Evolutionary conservation across 2,797 vertebrate species (phyloP).

Genomic region (Pterois miles): DNA sequence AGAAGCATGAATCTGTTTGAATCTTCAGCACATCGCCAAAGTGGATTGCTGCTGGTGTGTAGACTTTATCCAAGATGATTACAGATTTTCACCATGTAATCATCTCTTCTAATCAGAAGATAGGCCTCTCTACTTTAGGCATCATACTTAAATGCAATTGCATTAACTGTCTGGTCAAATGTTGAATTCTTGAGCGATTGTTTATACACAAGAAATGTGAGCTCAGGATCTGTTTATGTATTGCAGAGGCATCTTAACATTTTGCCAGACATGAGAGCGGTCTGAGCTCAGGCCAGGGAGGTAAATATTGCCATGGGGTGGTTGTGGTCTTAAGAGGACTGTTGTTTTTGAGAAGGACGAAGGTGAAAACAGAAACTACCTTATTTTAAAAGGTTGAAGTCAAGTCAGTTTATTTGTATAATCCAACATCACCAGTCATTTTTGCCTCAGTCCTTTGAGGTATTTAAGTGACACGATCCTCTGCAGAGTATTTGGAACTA

Average conservation of each 20-base stretch:
- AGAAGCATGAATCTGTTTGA: conserved; percentile 15
- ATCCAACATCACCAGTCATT: too few relatives aligned
- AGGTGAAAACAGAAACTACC: conserved; percentile 6
- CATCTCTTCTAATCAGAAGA: conserved; percentile 39
- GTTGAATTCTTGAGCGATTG: conserved; percentile 25
- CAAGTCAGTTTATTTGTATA: too few relatives aligned
- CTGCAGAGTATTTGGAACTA: conserved; percentile 14
- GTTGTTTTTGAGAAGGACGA: neutral
- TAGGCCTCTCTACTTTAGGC: conserved; percentile 24
- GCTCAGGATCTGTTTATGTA: conserved; percentile 47
- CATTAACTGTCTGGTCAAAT: conserved; percentile 27
- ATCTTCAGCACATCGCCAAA: conserved; percentile 13
- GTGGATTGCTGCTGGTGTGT: conserved; percentile 14
- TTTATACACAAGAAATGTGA: conserved; percentile 46
- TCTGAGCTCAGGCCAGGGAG: conserved; percentile 3
- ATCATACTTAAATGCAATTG: conserved; percentile 37
- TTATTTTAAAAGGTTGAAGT: neutral
- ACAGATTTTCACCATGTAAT: conserved; percentile 45
- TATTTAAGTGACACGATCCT: conserved; percentile 8
- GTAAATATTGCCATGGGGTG: conserved; percentile 22
- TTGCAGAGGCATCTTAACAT: conserved; percentile 35
- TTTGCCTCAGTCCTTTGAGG: too few relatives aligned
- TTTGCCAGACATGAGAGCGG: conserved; percentile 26
- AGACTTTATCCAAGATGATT: conserved; percentile 33
- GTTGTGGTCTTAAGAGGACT: conserved; percentile 11